A percentile compares a stretch with the other conserved stretches of the same genome.
phyloP scores from a whole-genome alignment of 2,797 vertebrate genomes.

The Emys orbicularis region DNA sequence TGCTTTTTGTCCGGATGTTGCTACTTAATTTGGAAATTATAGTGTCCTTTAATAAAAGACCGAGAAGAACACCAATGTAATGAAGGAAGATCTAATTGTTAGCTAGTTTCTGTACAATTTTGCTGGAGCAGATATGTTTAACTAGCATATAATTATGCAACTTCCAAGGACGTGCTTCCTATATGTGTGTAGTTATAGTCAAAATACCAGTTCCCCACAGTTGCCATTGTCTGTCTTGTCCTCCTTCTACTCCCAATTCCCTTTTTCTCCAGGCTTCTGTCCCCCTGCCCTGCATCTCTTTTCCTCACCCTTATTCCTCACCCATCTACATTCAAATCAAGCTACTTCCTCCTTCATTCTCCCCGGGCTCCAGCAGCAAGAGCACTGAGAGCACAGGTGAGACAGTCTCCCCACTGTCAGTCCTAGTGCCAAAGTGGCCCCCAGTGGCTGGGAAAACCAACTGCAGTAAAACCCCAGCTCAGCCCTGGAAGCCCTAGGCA shows the following conservation, averaged over 20 bases:
- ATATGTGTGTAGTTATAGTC: not conserved
- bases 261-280: not conserved
- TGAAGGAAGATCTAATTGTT: not conserved
- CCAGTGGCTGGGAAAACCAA: not conserved
- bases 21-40: not conserved
- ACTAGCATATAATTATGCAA: not conserved
- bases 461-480: not conserved
- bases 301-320: not conserved
- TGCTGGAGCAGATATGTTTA: not conserved
- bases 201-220: not conserved
- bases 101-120: not conserved
- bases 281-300: not conserved
- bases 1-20: not conserved
- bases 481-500: not conserved
- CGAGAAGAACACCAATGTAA: too few relatives aligned
- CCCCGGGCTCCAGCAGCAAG: not conserved
- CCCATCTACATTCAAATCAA: not conserved
- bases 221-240: not conserved
- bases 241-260: not conserved
- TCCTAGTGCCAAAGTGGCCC: not conserved
- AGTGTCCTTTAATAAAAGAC: not conserved
- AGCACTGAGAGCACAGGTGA: not conserved
- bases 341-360: not conserved
- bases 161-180: not conserved
- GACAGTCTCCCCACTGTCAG: not conserved